Evolutionary conservation across 2,113 vertebrate species (phyloP).

Genomic region (Cynoglossus semilaevis): DNA sequence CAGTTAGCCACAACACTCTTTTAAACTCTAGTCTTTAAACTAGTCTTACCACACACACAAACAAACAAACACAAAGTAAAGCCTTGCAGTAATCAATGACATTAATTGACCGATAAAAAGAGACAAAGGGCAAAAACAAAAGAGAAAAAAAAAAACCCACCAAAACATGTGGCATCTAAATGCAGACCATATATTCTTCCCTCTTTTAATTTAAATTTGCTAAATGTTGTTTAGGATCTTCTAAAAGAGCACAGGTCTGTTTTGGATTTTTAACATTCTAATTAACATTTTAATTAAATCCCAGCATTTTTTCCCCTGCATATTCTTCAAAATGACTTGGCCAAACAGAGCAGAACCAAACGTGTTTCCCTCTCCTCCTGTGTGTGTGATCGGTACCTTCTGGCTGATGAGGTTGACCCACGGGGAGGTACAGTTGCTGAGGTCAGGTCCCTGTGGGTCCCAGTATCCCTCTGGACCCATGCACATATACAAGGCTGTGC

Average conservation of each 20-base stretch:
- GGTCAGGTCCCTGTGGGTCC: conserved; percentile 92
- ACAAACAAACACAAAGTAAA: conserved; percentile 16
- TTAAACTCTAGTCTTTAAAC: conserved; percentile 27
- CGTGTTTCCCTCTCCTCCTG: neutral
- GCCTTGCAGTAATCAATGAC: conserved; percentile 28
- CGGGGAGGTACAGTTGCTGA: conserved; percentile 96
- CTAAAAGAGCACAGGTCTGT: no score
- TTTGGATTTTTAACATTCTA: no score
- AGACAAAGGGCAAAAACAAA: conserved; percentile 33
- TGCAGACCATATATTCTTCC: neutral
- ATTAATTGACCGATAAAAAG: conserved; percentile 50
- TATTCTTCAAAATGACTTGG: neutral
- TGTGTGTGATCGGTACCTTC: conserved; percentile 80
- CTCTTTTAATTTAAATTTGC: conserved; percentile 2
- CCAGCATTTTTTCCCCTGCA: neutral
- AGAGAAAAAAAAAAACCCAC: conserved; percentile 12
- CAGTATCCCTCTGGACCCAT: conserved; percentile 86
- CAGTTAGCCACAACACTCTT: conserved; percentile 18
- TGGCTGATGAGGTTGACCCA: conserved; percentile 96
- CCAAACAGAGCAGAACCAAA: neutral
- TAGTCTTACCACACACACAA: conserved; percentile 12
- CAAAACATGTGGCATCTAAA: conserved; percentile 4
- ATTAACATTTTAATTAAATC: neutral
- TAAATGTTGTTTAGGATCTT: no score
- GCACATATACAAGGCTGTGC: conserved; percentile 87